Base-by-base conservation (phyloP, 2,113 vertebrate genomes). In the Scomber scombrus region DNA sequence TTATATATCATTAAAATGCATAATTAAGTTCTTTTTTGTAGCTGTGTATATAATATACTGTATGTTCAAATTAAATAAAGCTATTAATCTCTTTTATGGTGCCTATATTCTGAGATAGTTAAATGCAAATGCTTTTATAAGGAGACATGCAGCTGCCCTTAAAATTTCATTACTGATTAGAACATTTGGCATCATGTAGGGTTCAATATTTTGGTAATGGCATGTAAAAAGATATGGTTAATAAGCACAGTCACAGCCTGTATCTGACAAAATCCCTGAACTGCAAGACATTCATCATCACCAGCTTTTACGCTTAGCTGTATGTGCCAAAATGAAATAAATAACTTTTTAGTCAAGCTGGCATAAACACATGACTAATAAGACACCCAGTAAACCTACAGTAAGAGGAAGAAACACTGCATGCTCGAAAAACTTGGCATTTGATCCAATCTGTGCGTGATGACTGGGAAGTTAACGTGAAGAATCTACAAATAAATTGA, bases 381-480 rank as follows among this genome's bases (percentile, higher is more conserved):
- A 68, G 73, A 15, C 60, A 40, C 34, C 16, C 4, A 26, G 16
- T 14, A 54, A 26, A 47, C 21, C 11, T 40, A 40, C 34, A 40
- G 34, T n/a, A 18, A 12, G 11, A 63, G 16, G n/a, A 40, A 73
- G 34, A 65, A 4, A 75, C 10, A 3, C 21, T 1, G 51, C 31
- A 43, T 51, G 34, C 29, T 57, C 1, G 56, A 0, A 16, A 71
- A 71, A 52, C 49, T 14, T 63, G 69, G 62, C 16, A 13, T n/a
- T 57, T 51, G 8, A 62, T 63, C 11, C 66, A 7, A 21, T 50
- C 43, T 26, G 0, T 18, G 46, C 13, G 18, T 11, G 16, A 12
- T 26, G 63, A 89, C 49, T 71, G 34, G 52, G 40, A 76, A 46
- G 23, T 66, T 71, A 55, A 68, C 62, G 55, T n/a, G 49, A 79